Evolutionary conservation across 2,797 vertebrate species (phyloP), one percentile per base, ranked within the genome.

Genomic region (Neoniphon sammara): DNA sequence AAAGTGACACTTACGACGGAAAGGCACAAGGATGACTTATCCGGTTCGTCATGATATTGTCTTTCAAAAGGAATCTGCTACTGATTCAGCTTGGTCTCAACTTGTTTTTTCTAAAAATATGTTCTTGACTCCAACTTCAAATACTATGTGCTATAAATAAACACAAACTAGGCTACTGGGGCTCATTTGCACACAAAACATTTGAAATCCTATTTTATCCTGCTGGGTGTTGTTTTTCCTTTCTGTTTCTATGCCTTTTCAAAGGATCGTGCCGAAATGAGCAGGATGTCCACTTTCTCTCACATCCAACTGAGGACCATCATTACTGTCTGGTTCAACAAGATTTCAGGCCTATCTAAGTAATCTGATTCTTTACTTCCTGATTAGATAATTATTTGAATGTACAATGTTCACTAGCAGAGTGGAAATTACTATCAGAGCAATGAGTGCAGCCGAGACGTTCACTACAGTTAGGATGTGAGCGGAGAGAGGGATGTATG

Each of bases 341-440:
- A 57, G 71, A 81, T 90, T 80, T 84, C 67, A n/a, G 70, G 75
- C 77, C 77, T 78, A 72, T 88, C 86, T 53, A 76, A 74, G 88
- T 90, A 90, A 93, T 92, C 79, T 62, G 88, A 94, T 91, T 91
- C 89, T 87, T 85, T 66, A 69, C 89, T 93, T 92, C 91, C 93
- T 92, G 89, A 92, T 92, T 91, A 88, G 87, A 92, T 92, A 91
- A 92, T 84, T 90, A 91, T 94, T 93, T 93, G 85, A 89, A 91
- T 87, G 77, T 65, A 74, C 46, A 15, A 81, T 55, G 34, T 65
- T 77, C 55, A 73, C 68, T 57, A 55, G 71, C 77, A 59, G 70
- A 81, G 68, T 66, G 72, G 82, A 72, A 85, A 88, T 87, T 69
- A 65, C 73, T 39, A 66, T 34, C 31, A 15, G 75, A 67, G 63